Evolutionary conservation across 2,888 invertebrate species (phyloP).

Genomic region (Chelonus formosanus): DNA sequence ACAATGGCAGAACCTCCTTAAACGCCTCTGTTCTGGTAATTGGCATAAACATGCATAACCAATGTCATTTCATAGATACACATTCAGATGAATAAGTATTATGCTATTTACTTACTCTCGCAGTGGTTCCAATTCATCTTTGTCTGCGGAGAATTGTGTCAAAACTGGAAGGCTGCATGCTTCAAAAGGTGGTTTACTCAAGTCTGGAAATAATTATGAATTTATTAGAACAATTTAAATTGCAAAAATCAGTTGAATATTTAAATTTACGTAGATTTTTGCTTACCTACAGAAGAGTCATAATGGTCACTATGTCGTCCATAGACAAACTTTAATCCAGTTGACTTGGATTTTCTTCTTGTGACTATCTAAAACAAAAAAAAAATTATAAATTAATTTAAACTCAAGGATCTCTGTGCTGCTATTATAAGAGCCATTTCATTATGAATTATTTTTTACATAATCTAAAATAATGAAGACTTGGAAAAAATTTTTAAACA

Average conservation of each 20-base stretch:
- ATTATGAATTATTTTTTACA: no score
- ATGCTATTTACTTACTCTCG: constrained; percentile 45
- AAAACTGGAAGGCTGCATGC: constrained; percentile 56
- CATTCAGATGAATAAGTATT: neutral
- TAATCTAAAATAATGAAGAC: no score
- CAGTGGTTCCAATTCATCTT: constrained; percentile 44
- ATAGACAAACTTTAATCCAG: constrained; percentile 43
- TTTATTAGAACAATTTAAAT: neutral
- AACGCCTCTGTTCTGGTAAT: no score
- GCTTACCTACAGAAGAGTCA: constrained; percentile 55
- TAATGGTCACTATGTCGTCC: constrained; percentile 57
- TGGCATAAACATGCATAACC: neutral
- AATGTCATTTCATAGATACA: neutral
- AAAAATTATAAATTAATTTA: constrained; percentile 10
- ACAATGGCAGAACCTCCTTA: no score
- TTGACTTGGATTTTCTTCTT: constrained; percentile 46
- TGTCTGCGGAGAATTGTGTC: constrained; percentile 46
- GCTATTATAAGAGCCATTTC: no score
- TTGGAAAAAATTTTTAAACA: no score
- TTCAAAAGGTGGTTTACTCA: constrained; percentile 54
- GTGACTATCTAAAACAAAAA: constrained; percentile 46
- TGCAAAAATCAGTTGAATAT: neutral
- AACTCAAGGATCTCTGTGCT: no score
- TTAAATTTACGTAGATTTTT: neutral
- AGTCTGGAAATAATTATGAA: constrained; percentile 43